phyloP scores from a whole-genome alignment of 2,113 vertebrate species.

The Chrysochloris asiatica region DNA sequence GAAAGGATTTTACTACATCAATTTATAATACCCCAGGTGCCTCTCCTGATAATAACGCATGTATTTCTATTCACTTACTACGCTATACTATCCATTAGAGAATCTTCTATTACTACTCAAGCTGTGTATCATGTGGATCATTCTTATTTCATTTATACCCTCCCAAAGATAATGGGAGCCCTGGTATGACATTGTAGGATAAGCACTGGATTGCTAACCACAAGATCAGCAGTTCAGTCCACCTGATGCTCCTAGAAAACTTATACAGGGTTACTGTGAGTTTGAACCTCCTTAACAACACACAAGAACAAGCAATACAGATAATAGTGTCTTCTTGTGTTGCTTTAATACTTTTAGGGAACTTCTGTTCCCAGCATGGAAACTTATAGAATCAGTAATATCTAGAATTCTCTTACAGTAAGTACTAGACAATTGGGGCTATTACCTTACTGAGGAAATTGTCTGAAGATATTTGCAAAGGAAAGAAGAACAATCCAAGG shows the following conservation, averaged over 20 bases:
- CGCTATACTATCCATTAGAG: background rate
- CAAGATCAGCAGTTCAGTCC: no score
- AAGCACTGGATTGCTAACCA: no score
- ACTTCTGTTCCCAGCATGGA: background rate
- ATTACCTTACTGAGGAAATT: background rate
- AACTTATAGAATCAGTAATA: background rate
- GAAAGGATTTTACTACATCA: constrained; percentile 60
- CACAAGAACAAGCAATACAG: background rate
- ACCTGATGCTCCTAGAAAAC: no score
- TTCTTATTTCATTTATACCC: constrained; percentile 1
- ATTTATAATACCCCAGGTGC: constrained; percentile 60
- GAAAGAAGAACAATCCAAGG: background rate
- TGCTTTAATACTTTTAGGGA: background rate
- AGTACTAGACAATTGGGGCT: background rate
- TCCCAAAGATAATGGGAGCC: no score
- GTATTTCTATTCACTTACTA: background rate
- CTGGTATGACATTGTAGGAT: no score
- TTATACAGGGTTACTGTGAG: no score
- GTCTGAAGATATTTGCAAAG: background rate
- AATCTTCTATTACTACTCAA: background rate
- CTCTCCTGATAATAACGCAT: constrained; percentile 18
- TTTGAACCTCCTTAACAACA: background rate
- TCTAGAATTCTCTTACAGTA: background rate
- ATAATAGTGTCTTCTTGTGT: background rate
- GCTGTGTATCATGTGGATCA: background rate